Conservation (phyloP, 2,888 invertebrate genomes). For the Metallyticus violacea region DNA sequence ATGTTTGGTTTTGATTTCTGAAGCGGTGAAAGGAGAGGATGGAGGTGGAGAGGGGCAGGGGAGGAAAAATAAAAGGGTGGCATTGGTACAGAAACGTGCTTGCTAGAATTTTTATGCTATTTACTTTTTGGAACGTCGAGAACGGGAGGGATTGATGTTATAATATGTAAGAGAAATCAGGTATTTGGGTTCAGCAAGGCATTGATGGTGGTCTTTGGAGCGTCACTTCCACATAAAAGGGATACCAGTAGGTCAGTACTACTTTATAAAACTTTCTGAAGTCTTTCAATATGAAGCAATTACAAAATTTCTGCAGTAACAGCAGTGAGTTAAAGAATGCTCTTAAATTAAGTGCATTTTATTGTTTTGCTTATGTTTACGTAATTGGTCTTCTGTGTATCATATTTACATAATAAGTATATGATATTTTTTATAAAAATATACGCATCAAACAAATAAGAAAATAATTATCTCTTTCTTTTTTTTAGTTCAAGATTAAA, state of each 20-base stretch:
- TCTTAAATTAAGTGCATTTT: no score
- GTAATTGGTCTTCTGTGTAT: no score
- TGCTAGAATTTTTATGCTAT: slow-evolving; percentile 25
- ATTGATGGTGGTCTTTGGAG: slow-evolving; percentile 10
- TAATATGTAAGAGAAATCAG: slow-evolving; percentile 14
- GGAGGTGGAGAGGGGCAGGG: neutral
- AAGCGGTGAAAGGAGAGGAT: slow-evolving; percentile 7
- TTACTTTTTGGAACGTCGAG: slow-evolving; percentile 12
- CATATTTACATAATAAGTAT: no score
- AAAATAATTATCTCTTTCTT: no score
- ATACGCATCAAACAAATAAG: no score
- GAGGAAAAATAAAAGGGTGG: slow-evolving; percentile 3
- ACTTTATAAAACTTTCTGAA: neutral
- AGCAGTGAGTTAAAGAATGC: no score
- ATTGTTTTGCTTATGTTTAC: no score
- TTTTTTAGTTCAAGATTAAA: no score
- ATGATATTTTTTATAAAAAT: no score
- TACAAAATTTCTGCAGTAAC: no score
- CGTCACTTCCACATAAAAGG: neutral
- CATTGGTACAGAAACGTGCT: slow-evolving; percentile 18
- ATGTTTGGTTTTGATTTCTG: slow-evolving; percentile 18
- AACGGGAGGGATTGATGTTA: neutral
- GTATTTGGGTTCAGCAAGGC: slow-evolving; percentile 4
- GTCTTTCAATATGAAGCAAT: no score
- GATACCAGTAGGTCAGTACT: neutral